Conservation (phyloP, 2,888 invertebrate species). For the Rotaria macrura region DNA sequence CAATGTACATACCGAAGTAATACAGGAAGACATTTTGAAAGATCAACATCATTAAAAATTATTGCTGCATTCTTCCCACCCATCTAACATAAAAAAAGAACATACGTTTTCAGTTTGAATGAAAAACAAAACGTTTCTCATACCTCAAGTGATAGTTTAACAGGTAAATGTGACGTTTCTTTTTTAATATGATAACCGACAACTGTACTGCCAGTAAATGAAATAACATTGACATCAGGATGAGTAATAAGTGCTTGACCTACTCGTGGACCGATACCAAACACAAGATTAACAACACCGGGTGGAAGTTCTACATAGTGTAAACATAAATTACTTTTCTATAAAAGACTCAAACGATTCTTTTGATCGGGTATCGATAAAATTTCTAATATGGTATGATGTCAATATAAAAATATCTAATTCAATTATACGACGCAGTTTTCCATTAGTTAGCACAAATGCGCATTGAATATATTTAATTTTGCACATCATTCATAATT, state of each 20-base stretch:
- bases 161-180: conserved; percentile 49
- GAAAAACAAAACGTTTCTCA: conserved; percentile 3
- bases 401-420: too few species aligned
- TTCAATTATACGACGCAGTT: too few species aligned
- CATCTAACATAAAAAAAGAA: conserved; percentile 43
- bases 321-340: too few species aligned
- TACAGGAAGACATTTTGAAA: conserved; percentile 46
- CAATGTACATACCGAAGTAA: neutral
- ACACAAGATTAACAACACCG: conserved; percentile 55
- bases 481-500: too few species aligned
- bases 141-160: conserved; percentile 55
- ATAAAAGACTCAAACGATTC: too few species aligned
- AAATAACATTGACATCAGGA: conserved; percentile 52
- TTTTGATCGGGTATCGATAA: too few species aligned
- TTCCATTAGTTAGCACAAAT: too few species aligned
- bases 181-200: conserved; percentile 49
- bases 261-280: conserved; percentile 52
- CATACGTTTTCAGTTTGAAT: conserved; percentile 10
- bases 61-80: conserved; percentile 57
- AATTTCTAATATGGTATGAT: too few species aligned
- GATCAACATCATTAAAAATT: conserved; percentile 53
- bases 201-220: conserved; percentile 55
- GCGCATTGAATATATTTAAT: too few species aligned
- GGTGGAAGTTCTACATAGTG: conserved; percentile 50
- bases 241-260: conserved; percentile 53